Conservation (phyloP, 1,140 invertebrate genomes). For the Lycorma delicatula region DNA sequence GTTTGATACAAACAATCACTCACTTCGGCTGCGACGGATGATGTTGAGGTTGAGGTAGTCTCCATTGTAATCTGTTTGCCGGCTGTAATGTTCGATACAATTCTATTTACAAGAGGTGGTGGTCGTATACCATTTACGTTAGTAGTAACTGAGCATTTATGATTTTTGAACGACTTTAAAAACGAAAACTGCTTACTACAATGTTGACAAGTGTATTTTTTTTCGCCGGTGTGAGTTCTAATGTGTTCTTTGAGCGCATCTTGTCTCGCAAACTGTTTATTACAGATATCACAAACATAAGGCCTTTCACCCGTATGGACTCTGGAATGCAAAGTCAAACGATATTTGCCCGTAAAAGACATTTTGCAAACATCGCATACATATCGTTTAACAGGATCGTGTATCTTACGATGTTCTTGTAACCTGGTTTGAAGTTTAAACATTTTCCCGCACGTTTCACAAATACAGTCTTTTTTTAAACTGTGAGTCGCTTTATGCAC, state of each 20-base stretch:
- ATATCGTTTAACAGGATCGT: conserved; percentile 49
- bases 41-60: no score
- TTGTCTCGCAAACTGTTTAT: conserved; percentile 40
- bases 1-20: no score
- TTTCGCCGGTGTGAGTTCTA: conserved; percentile 20
- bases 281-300: conserved; percentile 43
- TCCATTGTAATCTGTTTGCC: no score
- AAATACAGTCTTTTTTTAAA: conserved; percentile 40
- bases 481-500: conserved; percentile 36
- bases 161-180: not conserved
- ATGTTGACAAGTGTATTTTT: conserved; percentile 20
- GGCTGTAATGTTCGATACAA: no score
- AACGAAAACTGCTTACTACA: conserved; percentile 12
- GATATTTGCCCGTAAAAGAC: conserved; percentile 21
- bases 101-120: no score
- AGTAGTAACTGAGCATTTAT: not conserved
- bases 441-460: conserved; percentile 32
- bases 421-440: conserved; percentile 28
- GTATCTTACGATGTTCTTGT: conserved; percentile 25
- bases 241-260: conserved; percentile 13
- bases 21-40: no score
- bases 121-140: no score
- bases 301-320: conserved; percentile 39
- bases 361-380: conserved; percentile 44
- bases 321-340: conserved; percentile 26